Evolutionary conservation across 2,888 invertebrate species (phyloP).

Genomic region (Chamaedrilus cognettii): DNA sequence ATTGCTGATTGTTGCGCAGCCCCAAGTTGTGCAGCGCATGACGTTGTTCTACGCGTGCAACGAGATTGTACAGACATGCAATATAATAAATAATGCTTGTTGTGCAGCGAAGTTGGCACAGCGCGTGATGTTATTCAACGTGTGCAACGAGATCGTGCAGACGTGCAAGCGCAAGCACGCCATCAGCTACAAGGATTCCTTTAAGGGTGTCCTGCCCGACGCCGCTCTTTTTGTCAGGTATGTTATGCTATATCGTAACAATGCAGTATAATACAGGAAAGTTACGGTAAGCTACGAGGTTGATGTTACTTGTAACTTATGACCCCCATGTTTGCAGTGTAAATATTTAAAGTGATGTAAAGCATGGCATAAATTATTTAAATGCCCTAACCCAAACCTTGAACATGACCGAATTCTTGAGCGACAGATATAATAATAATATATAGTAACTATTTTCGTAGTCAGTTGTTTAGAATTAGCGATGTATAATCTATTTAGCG

Average conservation of each 20-base stretch:
- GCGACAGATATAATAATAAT: too few species aligned
- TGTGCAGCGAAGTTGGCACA: conserved; percentile 78
- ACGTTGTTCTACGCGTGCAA: conserved; percentile 93
- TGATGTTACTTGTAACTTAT: too few species aligned
- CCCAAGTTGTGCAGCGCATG: conserved; percentile 82
- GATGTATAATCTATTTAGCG: too few species aligned
- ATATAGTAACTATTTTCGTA: too few species aligned
- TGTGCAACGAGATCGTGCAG: conserved; percentile 97
- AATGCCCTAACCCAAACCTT: too few species aligned
- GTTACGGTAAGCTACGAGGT: neutral
- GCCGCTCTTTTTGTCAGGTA: conserved; percentile 72
- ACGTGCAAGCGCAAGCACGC: conserved; percentile 87
- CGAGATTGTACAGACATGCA: conserved; percentile 96
- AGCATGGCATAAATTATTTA: too few species aligned
- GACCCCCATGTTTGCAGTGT: too few species aligned
- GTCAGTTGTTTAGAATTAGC: too few species aligned
- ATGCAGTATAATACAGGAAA: neutral
- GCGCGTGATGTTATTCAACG: conserved; percentile 84
- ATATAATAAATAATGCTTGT: too few species aligned
- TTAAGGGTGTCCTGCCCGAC: conserved; percentile 88
- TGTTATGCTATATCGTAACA: conserved; percentile 10
- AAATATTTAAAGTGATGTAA: too few species aligned
- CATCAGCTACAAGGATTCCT: conserved; percentile 76
- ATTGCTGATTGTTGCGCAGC: too few species aligned
- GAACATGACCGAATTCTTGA: too few species aligned